phyloP scores from a whole-genome alignment of 2,113 vertebrate species.

The Ptyas mucosa region DNA sequence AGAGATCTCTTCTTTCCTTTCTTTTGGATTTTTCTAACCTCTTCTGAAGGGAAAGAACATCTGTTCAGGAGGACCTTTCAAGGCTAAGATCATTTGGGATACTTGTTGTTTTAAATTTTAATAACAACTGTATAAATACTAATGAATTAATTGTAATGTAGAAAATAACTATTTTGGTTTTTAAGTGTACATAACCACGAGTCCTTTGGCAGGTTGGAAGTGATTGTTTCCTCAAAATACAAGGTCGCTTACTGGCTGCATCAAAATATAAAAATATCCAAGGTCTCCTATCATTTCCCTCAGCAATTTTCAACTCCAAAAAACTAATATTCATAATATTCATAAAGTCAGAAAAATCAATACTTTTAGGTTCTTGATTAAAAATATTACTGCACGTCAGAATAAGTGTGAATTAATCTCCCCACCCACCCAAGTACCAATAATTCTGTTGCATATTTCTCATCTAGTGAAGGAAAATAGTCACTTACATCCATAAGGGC shows the following conservation, averaged over 20 bases:
- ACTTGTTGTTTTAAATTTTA: background rate
- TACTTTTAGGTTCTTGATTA: background rate
- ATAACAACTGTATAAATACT: background rate
- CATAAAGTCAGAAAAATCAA: conserved; percentile 2
- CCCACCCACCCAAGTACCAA: conserved; percentile 12
- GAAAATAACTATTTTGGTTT: background rate
- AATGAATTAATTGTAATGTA: background rate
- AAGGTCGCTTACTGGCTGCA: background rate
- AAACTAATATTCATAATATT: conserved; percentile 4
- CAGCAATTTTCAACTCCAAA: conserved; percentile 9
- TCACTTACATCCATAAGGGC: conserved; percentile 98
- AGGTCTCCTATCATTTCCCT: background rate
- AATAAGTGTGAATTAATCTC: conserved; percentile 36
- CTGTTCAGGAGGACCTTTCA: background rate
- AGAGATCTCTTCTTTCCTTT: background rate
- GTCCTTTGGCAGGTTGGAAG: background rate
- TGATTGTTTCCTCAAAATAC: background rate
- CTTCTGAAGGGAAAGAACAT: background rate
- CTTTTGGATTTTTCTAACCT: background rate
- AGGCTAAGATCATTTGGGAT: background rate
- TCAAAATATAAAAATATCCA: conserved; percentile 1
- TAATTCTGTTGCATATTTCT: conserved; percentile 20
- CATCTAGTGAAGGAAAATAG: conserved; percentile 59
- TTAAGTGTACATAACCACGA: background rate
- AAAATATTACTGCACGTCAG: conserved; percentile 28